Percentiles rank a stretch among this genome's conserved stretches.
These are phyloP conservation scores for Illadopsis cleaveri DNA, from an alignment of 2,113 vertebrate species.

Conservation along the genomic window DNA sequence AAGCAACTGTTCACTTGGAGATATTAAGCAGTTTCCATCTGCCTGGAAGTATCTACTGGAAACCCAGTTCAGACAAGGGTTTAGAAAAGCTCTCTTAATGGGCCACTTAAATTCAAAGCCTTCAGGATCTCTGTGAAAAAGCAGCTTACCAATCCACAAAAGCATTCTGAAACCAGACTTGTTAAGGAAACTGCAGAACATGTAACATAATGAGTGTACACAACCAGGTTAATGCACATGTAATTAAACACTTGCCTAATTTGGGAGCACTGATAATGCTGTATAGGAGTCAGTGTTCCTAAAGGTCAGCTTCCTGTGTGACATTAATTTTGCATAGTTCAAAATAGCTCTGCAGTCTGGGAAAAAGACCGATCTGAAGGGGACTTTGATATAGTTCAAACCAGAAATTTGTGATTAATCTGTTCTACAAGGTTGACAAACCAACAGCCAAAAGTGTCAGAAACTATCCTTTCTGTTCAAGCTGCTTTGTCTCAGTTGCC, in stretches of 20 bases:
- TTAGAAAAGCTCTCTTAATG: not conserved
- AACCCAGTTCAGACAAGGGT: not conserved
- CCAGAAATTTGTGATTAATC: not conserved
- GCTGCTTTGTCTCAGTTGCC: not conserved
- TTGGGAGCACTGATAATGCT: not conserved
- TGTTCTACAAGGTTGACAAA: not conserved
- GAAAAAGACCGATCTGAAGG: not conserved
- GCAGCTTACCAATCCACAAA: not conserved
- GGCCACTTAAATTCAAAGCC: not conserved
- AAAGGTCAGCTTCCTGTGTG: not conserved
- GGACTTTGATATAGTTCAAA: not conserved
- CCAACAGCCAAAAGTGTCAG: not conserved
- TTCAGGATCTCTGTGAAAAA: not conserved
- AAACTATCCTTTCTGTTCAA: not conserved
- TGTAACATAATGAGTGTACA: not conserved
- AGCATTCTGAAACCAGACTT: not conserved
- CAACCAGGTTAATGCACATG: not conserved
- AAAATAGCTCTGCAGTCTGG: not conserved
- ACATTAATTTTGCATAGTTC: not conserved
- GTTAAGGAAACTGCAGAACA: not conserved
- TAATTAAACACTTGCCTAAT: not conserved
- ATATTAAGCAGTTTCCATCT: not conserved
- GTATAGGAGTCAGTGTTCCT: not conserved
- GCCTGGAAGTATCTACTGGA: not conserved
- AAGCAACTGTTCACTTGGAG: constrained; percentile 6